Conservation (phyloP, 2,888 invertebrate genomes). For the Cataglyphis cursor region DNA sequence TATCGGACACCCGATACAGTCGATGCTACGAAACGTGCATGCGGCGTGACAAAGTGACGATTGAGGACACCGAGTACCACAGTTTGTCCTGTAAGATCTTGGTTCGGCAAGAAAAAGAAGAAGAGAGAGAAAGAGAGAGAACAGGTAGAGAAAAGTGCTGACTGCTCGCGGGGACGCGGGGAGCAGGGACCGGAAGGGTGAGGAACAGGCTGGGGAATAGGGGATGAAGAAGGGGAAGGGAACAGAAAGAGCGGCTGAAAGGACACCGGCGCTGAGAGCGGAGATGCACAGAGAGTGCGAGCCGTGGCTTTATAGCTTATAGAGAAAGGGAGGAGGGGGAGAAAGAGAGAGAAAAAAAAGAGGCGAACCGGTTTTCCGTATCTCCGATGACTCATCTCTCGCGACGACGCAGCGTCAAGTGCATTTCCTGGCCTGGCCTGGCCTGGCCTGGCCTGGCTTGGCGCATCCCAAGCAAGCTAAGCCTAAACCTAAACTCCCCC, state of each 20-base stretch:
- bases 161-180: slow-evolving; percentile 48
- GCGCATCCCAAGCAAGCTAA: slow-evolving; percentile 68
- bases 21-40: slow-evolving; percentile 55
- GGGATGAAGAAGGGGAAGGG: not conserved
- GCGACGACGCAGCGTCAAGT: slow-evolving; percentile 83
- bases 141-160: slow-evolving; percentile 56
- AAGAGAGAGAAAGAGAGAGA: slow-evolving; percentile 77
- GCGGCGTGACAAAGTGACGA: slow-evolving; percentile 79
- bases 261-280: slow-evolving; percentile 43
- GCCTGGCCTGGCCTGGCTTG: slow-evolving; percentile 42
- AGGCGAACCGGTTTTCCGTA: slow-evolving; percentile 85
- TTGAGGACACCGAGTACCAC: slow-evolving; percentile 71
- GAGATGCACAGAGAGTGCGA: slow-evolving; percentile 46
- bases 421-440: slow-evolving; percentile 85
- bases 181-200: slow-evolving; percentile 39
- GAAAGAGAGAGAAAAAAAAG: slow-evolving; percentile 1
- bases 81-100: slow-evolving; percentile 62
- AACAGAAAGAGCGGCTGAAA: slow-evolving; percentile 57
- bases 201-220: not conserved
- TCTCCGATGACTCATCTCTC: slow-evolving; percentile 86
- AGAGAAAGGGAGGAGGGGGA: not conserved
- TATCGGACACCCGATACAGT: slow-evolving; percentile 64
- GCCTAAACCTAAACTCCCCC: slow-evolving; percentile 65
- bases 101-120: not conserved
- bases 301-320: slow-evolving; percentile 69